phyloP scores from a whole-genome alignment of 2,113 vertebrate species.

The Columba janthina region DNA sequence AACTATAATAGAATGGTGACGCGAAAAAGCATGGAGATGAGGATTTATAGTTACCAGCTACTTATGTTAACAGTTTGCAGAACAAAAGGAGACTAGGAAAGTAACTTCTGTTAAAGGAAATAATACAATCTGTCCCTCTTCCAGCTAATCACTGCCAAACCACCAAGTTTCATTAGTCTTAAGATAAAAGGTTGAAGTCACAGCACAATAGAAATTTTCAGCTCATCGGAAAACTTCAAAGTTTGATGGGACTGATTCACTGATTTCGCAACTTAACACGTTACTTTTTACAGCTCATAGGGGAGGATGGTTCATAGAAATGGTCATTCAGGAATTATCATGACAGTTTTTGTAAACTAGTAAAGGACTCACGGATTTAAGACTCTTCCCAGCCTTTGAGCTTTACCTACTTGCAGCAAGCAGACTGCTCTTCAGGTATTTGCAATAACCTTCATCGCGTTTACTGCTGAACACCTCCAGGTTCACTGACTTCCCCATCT shows the following conservation, averaged over 20 bases:
- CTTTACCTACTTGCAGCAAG: not conserved
- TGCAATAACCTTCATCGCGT: not conserved
- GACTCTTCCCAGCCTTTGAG: not conserved
- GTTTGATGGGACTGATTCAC: not conserved
- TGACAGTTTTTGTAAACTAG: not conserved
- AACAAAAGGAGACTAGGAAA: not conserved
- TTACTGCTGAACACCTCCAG: not conserved
- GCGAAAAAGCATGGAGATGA: not conserved
- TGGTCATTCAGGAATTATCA: not conserved
- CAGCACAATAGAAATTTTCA: not conserved
- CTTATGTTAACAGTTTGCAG: not conserved
- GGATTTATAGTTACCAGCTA: not conserved
- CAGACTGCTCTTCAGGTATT: not conserved
- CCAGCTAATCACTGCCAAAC: not conserved
- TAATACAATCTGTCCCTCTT: not conserved
- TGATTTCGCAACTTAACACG: conserved; percentile 3
- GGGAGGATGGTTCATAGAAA: not conserved
- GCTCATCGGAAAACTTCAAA: not conserved
- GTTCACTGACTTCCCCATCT: not conserved
- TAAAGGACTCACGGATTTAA: not conserved
- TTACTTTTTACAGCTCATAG: not conserved
- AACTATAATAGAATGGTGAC: not conserved
- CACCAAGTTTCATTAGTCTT: not conserved
- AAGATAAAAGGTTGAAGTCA: not conserved
- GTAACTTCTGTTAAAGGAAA: not conserved